A percentile compares a stretch with the other conserved stretches of the same genome.
These are phyloP conservation scores for Neria commutata DNA, from an alignment of 2,888 invertebrate species.

Conservation along the genomic window DNA sequence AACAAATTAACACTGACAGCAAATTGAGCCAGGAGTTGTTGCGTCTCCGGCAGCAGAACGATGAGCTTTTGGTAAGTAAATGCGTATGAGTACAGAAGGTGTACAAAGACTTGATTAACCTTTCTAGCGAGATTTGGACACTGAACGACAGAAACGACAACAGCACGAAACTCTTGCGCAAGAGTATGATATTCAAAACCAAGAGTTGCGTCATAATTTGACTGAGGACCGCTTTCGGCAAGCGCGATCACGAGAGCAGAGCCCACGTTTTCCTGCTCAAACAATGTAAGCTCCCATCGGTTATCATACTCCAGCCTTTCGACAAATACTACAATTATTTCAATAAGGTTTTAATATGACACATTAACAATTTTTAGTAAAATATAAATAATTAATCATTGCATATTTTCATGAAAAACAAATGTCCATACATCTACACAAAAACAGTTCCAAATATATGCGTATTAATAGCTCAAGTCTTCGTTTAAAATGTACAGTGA, in stretches of 20 bases:
- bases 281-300: conserved; percentile 24
- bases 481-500: neutral
- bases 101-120: neutral
- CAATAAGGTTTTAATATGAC: neutral
- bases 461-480: neutral
- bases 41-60: conserved; percentile 46
- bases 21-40: conserved; percentile 51
- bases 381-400: neutral
- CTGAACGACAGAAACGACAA: conserved; percentile 47
- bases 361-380: neutral
- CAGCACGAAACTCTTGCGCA: conserved; percentile 51
- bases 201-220: conserved; percentile 54
- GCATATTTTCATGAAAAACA: neutral
- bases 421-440: neutral
- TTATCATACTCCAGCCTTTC: no score
- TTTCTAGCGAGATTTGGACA: conserved; percentile 46
- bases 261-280: conserved; percentile 35
- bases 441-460: neutral
- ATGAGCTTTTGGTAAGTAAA: conserved; percentile 47
- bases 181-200: conserved; percentile 54
- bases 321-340: neutral
- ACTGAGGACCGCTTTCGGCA: conserved; percentile 56
- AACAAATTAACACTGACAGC: conserved; percentile 48
- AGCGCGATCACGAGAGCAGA: conserved; percentile 48
- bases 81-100: neutral